Base-by-base conservation (phyloP, 2,113 vertebrate genomes). In the Silurus glanis region DNA sequence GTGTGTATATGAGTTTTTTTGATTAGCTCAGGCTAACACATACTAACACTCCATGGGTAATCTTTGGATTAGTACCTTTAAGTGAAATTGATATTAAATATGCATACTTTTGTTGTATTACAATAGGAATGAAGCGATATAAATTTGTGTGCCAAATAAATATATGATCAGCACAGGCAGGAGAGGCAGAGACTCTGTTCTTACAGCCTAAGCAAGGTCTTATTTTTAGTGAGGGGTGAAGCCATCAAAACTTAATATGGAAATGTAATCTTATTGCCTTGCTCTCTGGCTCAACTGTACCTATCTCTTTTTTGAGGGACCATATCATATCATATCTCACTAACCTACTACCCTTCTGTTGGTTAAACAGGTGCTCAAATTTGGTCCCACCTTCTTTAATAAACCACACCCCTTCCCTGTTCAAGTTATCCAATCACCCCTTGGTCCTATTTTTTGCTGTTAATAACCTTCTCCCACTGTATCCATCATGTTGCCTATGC, bases 241-340 rank as follows among this genome's bases (percentile, higher is more conserved):
- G 87, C 87, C 80, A 82, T 87, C 92, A 93, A 92, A 95, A 94
- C 94, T 93, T 92, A 93, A 94, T 94, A 93, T 91, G 93, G 94
- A 85, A 93, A 94, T 91, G 92, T 93, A 84, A 94, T 93, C 90
- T 85, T 82, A 89, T 87, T 17, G 12, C 79, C 89, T 91, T 90
- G 88, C 89, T 71, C 83, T 58, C 28, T 81, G 82, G 91, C 85
- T 84, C 80, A 28, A 83, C 74, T 21, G 53, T 80, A 83, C 74
- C 84, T 72, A 78, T 80, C 56, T 84, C 81, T 82, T 47, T 37
- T 74, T 37, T 79, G 62, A 79, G 74, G 58, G 62, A 47, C 12
- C 67, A 47, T 71, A 58, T 28, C 83, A 75, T n/a, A 66, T 84
- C 62, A 37, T 55, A 69, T 78, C 83, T 69, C 72, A 72, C 28